These are phyloP conservation scores for Lordiphosa clarofinis DNA, from an alignment of 1,140 invertebrate species.

Conservation along the genomic window DNA sequence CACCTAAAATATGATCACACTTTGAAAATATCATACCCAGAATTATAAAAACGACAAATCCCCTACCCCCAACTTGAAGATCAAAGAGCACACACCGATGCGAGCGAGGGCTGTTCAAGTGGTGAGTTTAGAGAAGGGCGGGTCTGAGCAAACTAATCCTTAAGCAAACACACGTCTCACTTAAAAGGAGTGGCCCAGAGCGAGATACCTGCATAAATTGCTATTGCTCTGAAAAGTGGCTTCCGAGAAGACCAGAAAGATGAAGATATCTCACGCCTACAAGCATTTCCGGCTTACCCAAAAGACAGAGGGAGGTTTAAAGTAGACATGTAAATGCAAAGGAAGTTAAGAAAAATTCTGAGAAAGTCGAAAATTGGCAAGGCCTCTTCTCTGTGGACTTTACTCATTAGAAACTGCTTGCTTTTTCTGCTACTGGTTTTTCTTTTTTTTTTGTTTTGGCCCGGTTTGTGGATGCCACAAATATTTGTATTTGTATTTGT, in stretches of 20 bases:
- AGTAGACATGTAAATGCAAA: neutral
- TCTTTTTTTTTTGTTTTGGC: conserved; percentile 32
- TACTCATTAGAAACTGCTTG: conserved; percentile 16
- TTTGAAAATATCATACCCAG: conserved; percentile 1
- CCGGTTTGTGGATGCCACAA: conserved; percentile 42
- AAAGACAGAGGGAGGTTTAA: conserved; percentile 6
- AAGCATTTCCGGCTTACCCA: conserved; percentile 48
- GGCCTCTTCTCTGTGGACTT: conserved; percentile 9
- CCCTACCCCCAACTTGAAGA: conserved; percentile 17
- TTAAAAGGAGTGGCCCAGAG: conserved; percentile 8
- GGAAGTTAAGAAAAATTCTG: conserved; percentile 2
- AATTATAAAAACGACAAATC: conserved; percentile 2
- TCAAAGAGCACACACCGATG: conserved; percentile 18
- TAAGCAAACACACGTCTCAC: conserved; percentile 40
- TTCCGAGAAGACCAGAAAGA: conserved; percentile 33
- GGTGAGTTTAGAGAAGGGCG: conserved; percentile 8
- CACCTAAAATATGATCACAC: conserved; percentile 37
- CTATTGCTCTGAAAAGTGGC: conserved; percentile 10
- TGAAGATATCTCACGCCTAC: conserved; percentile 57
- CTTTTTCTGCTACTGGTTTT: conserved; percentile 31
- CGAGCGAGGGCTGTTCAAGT: conserved; percentile 19
- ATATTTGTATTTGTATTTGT: conserved; percentile 55
- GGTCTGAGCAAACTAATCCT: conserved; percentile 32
- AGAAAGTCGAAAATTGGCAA: neutral
- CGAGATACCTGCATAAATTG: conserved; percentile 45